phyloP scores from a whole-genome alignment of 2,113 vertebrate genomes.

The Charadrius vociferus region DNA sequence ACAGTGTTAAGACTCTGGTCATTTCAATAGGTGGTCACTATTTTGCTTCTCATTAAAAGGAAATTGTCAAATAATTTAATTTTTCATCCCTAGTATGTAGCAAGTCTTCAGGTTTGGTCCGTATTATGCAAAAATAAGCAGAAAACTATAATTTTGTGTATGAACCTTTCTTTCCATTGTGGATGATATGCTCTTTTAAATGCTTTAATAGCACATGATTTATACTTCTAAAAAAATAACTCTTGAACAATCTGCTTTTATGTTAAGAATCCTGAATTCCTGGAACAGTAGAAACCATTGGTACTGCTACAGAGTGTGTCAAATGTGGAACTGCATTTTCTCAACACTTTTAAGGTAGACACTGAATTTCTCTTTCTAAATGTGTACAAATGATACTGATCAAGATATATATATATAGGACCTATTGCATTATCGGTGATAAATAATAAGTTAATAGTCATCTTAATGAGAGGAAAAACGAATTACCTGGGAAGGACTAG shows the following conservation, averaged over 20 bases:
- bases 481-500: not conserved
- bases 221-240: not conserved
- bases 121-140: not conserved
- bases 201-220: not conserved
- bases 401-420: not conserved
- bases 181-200: not conserved
- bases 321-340: not conserved
- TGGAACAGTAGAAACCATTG: not conserved
- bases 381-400: not conserved
- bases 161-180: not conserved
- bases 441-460: not conserved
- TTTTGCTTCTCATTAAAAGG: not conserved
- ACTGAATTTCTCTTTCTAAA: not conserved
- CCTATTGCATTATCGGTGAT: not conserved
- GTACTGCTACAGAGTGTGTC: not conserved
- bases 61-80: not conserved
- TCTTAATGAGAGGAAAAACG: not conserved
- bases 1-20: not conserved
- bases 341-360: not conserved
- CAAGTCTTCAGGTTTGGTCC: not conserved
- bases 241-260: not conserved
- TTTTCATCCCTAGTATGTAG: not conserved
- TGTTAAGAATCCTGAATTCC: not conserved
- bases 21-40: not conserved
- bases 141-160: not conserved